Evolutionary conservation across 2,113 vertebrate species (phyloP), one percentile per base, ranked within the genome.

Genomic region (Gadus macrocephalus): DNA sequence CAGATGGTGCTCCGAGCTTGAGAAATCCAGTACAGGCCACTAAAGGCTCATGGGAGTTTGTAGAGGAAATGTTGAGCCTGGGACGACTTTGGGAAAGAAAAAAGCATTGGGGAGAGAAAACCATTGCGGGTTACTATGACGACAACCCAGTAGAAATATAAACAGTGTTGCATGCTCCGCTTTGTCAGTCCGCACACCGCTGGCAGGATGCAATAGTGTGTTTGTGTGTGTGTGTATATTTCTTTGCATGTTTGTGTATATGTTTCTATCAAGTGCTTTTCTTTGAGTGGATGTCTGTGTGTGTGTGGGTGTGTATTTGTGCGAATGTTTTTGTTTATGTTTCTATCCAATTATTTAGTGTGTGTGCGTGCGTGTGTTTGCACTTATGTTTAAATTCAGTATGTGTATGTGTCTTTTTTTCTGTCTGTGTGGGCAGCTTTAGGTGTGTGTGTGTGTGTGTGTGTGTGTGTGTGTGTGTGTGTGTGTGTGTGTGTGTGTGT

Each of bases 141-240:
- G 62, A 90, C 84, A 6, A 66, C 16, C 61, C 68, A 73, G 78
- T 62, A 77, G 75, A 73, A 81, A 89, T 89, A 85, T 89, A 89
- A 90, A 91, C 86, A 91, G 4, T 15, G 19, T 22, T 22, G 38
- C 73, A 62, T 74, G 78, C 69, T 62, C 72, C 69, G 67, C 53
- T 74, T 62, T 19, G 78, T 80, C 81, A 78, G 83, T 73, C 78
- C 80, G 73, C 75, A 71, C 68, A 78, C 81, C 71, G 20, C 67
- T 19, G 78, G 67, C 76, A 14, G 61, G 12, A 61, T 67, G 62
- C 60, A 1, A 25, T 65, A 67, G 66, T 61, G 22, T 62, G 61
- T 58, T 64, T 68, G 74, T 58, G 64, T 69, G 72, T 66, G 73
- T 35, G 25, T 19, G 67, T 49, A 28, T 64, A 28, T 64, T 25